Base-by-base conservation (phyloP, 2,113 vertebrate species). In the Pomatorhinus ruficollis region DNA sequence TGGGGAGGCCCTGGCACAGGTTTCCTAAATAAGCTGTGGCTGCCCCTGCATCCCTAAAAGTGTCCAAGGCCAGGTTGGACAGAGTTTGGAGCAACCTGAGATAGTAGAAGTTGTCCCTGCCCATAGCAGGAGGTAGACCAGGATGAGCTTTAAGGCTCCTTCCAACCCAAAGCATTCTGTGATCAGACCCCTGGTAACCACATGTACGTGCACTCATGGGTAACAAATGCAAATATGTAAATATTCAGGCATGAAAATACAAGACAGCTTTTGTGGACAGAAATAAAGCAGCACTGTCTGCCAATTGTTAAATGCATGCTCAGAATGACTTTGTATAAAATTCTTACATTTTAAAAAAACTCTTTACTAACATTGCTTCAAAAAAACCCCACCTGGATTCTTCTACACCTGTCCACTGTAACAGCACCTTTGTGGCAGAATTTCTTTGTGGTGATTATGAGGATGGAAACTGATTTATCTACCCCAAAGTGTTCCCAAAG, bases 361-460 rank as follows among this genome's bases (percentile, higher is more conserved):
- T 6, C n/a, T 49, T 42, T 42, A 37, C 17, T 77, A 21, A 56
- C 13, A 7, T 4, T 22, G 30, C 28, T 74, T 66, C 2, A 21
- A 79, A 49, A 54, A 63, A 15, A 3, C 5, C 22, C 22, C 2
- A 25, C 13, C 14, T 61, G 42, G 24, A 66, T 75, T 66, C 40
- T 37, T 59, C 59, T 12, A 7, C 22, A 3, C 0, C 1, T 3
- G 17, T 22, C 49, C 60, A 54, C 0, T 30, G 15, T 6, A 66
- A 57, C 1, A 33, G 30, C 44, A 70, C 9, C 0, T 1, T 13
- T 25, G 39, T 6, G 35, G 56, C 19, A 77, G 30, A 22, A 28
- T 3, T 47, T 42, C 28, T 49, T 56, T 12, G 21, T 31, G 42
- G 40, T 3, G 28, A 23, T 45, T 24, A 11, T 4, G 25, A 72